Evolutionary conservation across 1,140 invertebrate genomes (phyloP).

Genomic region (Cydia splendana): DNA sequence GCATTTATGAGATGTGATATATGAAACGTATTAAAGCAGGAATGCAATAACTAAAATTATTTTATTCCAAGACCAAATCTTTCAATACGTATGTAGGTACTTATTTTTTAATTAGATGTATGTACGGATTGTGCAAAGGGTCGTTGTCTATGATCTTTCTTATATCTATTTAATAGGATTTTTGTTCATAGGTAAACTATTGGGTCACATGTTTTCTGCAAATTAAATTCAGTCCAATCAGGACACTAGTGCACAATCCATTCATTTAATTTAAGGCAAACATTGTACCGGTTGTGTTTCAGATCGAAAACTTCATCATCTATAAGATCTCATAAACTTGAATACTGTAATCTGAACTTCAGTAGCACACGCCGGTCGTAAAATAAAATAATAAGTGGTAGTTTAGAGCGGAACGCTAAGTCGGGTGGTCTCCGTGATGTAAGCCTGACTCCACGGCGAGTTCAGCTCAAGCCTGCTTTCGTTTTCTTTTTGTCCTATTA

Average conservation of each 20-base stretch:
- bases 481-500: too few relatives aligned
- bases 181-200: too few relatives aligned
- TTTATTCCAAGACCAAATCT: too few relatives aligned
- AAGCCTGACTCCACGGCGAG: not conserved
- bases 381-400: conserved; percentile 32
- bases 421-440: conserved; percentile 19
- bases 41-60: too few relatives aligned
- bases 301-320: conserved; percentile 7
- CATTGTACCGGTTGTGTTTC: not conserved
- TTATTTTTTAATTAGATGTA: too few relatives aligned
- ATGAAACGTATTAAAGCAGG: too few relatives aligned
- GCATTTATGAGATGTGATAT: too few relatives aligned
- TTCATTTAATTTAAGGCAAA: not conserved
- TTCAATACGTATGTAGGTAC: too few relatives aligned
- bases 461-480: too few relatives aligned
- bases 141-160: too few relatives aligned
- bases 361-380: conserved; percentile 27
- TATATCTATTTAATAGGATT: too few relatives aligned
- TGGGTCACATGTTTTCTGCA: not conserved
- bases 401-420: conserved; percentile 24
- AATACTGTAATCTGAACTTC: conserved; percentile 33
- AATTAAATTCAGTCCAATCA: not conserved
- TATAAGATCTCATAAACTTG: conserved; percentile 24
- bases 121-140: too few relatives aligned
- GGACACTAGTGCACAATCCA: not conserved